Evolutionary conservation across 2,888 invertebrate species (phyloP), one percentile per base, ranked within the genome.

Genomic region (Phlogophora meticulosa): DNA sequence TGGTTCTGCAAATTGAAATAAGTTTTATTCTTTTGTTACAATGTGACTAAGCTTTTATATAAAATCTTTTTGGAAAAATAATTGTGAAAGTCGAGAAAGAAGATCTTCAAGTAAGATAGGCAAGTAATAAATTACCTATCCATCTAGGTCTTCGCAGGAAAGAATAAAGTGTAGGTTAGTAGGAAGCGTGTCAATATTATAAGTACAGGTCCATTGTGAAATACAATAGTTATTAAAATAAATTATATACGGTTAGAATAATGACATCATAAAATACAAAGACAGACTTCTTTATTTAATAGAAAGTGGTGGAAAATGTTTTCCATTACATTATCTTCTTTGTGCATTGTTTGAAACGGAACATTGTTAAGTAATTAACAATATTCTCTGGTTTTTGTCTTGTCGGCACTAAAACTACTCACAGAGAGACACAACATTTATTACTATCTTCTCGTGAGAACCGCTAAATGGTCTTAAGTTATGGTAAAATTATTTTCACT

Each of bases 1-100:
- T 96, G 0, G 96, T 94, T 80, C 96, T 96, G 80, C 62, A 42
- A 72, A 85, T 65, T 78, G 0, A 72, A 48, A 64, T n/a, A 32
- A 20, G 40, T 10, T 24, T 7, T 51, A 43, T 17, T 4, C 17
- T 0, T 0, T 22, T 7, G 24, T 28, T 17, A 3, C 43, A 7
- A 7, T n/a, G 7, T n/a, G 28, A 17, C 24, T 4, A n/a, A 38
- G 22, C n/a, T 15, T 15, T 9, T n/a, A 13, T 45, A 4, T 45
- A 17, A 7, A n/a, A 40, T 40, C 11, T 11, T 4, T 10, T 43
- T n/a, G n/a, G n/a, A n/a, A n/a, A n/a, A n/a, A n/a, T n/a, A n/a
- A n/a, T n/a, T n/a, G n/a, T n/a, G n/a, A n/a, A n/a, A n/a, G n/a
- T n/a, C n/a, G n/a, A n/a, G n/a, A n/a, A n/a, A n/a, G n/a, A n/a